Evolutionary conservation across 1,140 invertebrate genomes (phyloP).

Genomic region (Drosophila suzukii): DNA sequence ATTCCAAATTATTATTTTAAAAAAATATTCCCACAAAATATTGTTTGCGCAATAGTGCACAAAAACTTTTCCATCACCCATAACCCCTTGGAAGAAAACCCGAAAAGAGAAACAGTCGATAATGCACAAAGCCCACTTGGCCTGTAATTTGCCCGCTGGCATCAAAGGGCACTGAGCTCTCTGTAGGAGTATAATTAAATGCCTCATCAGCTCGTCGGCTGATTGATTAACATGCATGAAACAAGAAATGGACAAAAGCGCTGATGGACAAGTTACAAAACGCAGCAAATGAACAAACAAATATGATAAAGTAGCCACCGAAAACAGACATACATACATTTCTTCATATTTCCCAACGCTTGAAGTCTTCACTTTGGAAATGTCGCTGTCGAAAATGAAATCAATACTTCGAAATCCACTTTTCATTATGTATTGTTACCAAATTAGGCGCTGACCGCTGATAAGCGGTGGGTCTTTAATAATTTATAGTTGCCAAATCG

Average conservation of each 20-base stretch:
- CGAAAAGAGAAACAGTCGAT: conserved; percentile 40
- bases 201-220: conserved; percentile 62
- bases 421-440: conserved; percentile 66
- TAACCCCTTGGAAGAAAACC: neutral
- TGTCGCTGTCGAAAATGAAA: conserved; percentile 49
- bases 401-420: conserved; percentile 58
- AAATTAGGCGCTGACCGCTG: conserved; percentile 49
- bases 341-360: conserved; percentile 54
- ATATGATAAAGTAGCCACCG: conserved; percentile 21
- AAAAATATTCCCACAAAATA: conserved; percentile 24
- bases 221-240: conserved; percentile 76
- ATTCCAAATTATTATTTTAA: neutral
- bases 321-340: conserved; percentile 20
- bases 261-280: conserved; percentile 74
- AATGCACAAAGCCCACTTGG: conserved; percentile 53
- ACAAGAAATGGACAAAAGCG: conserved; percentile 49
- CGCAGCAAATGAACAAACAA: conserved; percentile 43
- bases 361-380: conserved; percentile 55
- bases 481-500: conserved; percentile 77
- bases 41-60: conserved; percentile 28
- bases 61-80: conserved; percentile 40
- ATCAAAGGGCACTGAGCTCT: conserved; percentile 58
- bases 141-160: conserved; percentile 46
- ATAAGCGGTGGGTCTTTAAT: conserved; percentile 66
- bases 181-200: conserved; percentile 56